phyloP scores from a whole-genome alignment of 2,888 invertebrate species.

The Siphonodentalium dalli region DNA sequence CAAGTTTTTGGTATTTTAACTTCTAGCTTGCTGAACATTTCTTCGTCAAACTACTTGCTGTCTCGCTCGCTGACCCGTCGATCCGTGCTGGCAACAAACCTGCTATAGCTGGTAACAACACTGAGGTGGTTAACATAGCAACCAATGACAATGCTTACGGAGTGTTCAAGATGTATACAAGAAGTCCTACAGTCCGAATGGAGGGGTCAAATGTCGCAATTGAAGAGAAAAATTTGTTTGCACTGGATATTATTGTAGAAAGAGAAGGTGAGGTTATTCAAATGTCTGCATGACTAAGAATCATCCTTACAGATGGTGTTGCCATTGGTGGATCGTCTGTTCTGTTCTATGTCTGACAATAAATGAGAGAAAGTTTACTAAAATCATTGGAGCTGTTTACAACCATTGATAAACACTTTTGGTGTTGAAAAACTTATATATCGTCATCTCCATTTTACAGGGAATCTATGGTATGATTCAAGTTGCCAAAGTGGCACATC shows the following conservation, averaged over 20 bases:
- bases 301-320: too few species aligned
- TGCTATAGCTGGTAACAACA: slow-evolving; percentile 35
- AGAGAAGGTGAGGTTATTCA: slow-evolving; percentile 45
- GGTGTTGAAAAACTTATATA: too few species aligned
- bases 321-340: too few species aligned
- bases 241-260: slow-evolving; percentile 58
- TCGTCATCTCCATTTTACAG: too few species aligned
- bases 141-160: slow-evolving; percentile 61
- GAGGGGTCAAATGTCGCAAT: slow-evolving; percentile 45
- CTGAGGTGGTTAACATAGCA: slow-evolving; percentile 46
- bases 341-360: too few species aligned
- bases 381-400: too few species aligned
- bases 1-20: too few species aligned
- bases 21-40: slow-evolving; percentile 57
- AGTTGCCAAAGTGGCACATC: too few species aligned
- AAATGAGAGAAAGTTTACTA: too few species aligned
- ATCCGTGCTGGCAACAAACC: slow-evolving; percentile 44
- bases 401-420: too few species aligned
- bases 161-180: slow-evolving; percentile 52
- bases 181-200: slow-evolving; percentile 42
- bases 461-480: too few species aligned
- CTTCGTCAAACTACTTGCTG: slow-evolving; percentile 36
- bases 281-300: too few species aligned
- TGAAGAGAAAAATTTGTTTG: slow-evolving; percentile 49
- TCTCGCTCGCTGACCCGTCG: slow-evolving; percentile 41